A percentile compares a stretch with the other conserved stretches of the same genome.
These are phyloP conservation scores for Caenorhabditis sulstoni DNA, from an alignment of 2,888 invertebrate species.

Conservation along the genomic window DNA sequence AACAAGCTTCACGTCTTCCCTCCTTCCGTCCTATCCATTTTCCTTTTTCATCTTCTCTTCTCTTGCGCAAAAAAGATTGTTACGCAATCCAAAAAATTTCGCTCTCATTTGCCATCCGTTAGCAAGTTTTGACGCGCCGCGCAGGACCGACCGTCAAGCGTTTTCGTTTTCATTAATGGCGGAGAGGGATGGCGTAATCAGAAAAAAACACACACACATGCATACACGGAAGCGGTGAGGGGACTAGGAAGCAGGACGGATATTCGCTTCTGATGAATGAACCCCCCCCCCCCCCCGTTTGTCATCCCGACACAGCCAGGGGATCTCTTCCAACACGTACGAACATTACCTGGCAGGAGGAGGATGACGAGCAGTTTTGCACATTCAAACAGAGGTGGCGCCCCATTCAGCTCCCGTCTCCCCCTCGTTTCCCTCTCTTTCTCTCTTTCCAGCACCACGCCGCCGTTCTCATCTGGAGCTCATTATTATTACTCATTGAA, in stretches of 20 bases:
- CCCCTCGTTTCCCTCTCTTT: not conserved
- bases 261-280: too few species aligned
- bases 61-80: constrained; percentile 56
- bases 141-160: constrained; percentile 35
- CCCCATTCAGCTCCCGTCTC: not conserved
- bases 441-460: constrained; percentile 20
- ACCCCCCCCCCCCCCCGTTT: not conserved
- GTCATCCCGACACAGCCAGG: too few species aligned
- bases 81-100: constrained; percentile 60
- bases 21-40: constrained; percentile 2
- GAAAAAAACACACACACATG: not conserved
- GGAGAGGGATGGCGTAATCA: constrained; percentile 21
- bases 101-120: constrained; percentile 63
- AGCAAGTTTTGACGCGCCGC: constrained; percentile 58
- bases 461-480: constrained; percentile 63
- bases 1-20: constrained; percentile 35
- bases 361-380: too few species aligned
- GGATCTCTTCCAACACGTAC: constrained; percentile 10
- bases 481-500: constrained; percentile 68
- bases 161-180: constrained; percentile 59
- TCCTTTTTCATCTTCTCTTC: constrained; percentile 16
- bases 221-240: constrained; percentile 18
- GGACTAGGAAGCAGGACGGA: too few species aligned
- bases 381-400: not conserved
- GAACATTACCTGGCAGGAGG: too few species aligned